Conservation (phyloP, 92 coral and sea anemone species). For the Parazoanthus darwini region DNA sequence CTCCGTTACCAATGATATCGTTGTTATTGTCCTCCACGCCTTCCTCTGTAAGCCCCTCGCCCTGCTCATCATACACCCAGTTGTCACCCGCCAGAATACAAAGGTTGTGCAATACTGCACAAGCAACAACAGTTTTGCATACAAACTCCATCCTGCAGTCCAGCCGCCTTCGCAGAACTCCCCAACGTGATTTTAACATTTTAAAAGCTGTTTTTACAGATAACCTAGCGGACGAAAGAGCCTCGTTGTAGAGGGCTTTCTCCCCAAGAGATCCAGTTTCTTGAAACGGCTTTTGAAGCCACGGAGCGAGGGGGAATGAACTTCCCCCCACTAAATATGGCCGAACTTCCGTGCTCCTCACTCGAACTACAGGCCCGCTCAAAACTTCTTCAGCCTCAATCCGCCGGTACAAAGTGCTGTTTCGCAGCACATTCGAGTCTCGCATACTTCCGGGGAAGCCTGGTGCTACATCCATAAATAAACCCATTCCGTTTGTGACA, state of each 20-base stretch:
- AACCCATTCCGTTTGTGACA: slow-evolving; percentile 12
- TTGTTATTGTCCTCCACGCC: neutral
- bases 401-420: slow-evolving; percentile 9
- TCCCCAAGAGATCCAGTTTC: neutral
- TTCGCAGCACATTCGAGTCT: slow-evolving; percentile 23
- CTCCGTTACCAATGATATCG: neutral
- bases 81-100: slow-evolving; percentile 15
- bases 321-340: slow-evolving; percentile 14
- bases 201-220: slow-evolving; percentile 7
- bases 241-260: neutral
- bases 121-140: slow-evolving; percentile 6
- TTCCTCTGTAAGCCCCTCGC: slow-evolving; percentile 1
- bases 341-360: slow-evolving; percentile 1
- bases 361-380: neutral
- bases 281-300: slow-evolving; percentile 21
- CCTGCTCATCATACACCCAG: slow-evolving; percentile 16
- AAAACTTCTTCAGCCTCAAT: slow-evolving; percentile 6
- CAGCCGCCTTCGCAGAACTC: neutral
- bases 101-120: slow-evolving; percentile 13
- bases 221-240: slow-evolving; percentile 14
- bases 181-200: slow-evolving; percentile 8
- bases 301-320: neutral
- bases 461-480: slow-evolving; percentile 9
- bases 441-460: slow-evolving; percentile 25
- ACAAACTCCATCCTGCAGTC: slow-evolving; percentile 31